A percentile compares a stretch with the other conserved stretches of the same genome.
These are phyloP conservation scores for Odocoileus hemionus DNA, from an alignment of 2,113 vertebrate species.

Conservation along the genomic window DNA sequence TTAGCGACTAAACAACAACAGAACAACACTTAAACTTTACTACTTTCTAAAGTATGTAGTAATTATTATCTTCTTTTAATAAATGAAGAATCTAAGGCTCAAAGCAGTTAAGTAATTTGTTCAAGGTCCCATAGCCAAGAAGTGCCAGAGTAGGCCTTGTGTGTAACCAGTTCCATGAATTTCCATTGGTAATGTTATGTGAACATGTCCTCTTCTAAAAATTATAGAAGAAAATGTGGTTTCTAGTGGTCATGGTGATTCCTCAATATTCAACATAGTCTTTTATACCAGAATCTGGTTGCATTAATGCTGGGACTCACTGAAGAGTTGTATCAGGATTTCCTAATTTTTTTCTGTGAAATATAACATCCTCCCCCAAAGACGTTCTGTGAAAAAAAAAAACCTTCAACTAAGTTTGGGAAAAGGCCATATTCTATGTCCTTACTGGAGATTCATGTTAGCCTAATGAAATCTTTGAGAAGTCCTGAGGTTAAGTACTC, in stretches of 20 bases:
- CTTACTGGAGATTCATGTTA: neutral
- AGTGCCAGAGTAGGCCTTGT: neutral
- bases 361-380: neutral
- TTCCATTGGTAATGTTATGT: neutral
- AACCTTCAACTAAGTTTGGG: neutral
- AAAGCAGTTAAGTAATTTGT: neutral
- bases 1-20: too few species aligned
- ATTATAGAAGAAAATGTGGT: neutral
- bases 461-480: neutral
- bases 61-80: neutral
- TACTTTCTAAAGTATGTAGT: neutral
- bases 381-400: neutral
- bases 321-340: neutral
- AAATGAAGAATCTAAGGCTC: neutral
- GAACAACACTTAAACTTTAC: neutral
- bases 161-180: neutral
- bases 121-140: neutral
- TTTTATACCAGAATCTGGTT: neutral
- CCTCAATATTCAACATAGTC: neutral
- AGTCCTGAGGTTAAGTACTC: neutral
- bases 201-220: neutral
- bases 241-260: neutral
- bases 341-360: constrained; percentile 4
- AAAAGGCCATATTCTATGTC: neutral
- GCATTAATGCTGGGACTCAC: neutral